Evolutionary conservation across 2,888 invertebrate species (phyloP).

Genomic region (Bombyx huttoni): DNA sequence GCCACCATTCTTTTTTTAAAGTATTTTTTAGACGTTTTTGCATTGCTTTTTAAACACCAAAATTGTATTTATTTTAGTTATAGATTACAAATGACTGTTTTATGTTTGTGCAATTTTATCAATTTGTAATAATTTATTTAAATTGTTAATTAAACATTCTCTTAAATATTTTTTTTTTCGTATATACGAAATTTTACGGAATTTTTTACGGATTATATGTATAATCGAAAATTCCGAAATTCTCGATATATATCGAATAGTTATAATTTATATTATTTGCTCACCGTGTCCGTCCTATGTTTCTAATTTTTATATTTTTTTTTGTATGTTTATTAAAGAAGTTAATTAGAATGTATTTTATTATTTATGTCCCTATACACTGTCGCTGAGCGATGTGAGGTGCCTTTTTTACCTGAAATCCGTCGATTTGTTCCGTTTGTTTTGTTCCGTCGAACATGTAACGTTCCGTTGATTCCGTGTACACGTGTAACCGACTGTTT

Average conservation of each 20-base stretch:
- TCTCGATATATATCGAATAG: too few species aligned
- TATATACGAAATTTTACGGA: too few species aligned
- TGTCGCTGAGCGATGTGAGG: too few species aligned
- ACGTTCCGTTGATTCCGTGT: too few species aligned
- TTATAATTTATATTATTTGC: not conserved
- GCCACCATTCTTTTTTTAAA: not conserved
- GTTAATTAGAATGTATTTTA: not conserved
- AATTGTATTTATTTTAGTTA: not conserved
- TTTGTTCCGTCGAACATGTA: too few species aligned
- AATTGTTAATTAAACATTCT: too few species aligned
- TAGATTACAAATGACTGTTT: not conserved
- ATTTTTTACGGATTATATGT: too few species aligned
- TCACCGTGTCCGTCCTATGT: not conserved
- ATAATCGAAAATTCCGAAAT: too few species aligned
- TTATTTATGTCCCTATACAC: not conserved
- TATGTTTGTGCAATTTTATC: not conserved
- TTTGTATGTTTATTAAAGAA: not conserved
- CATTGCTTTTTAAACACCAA: conserved; percentile 1
- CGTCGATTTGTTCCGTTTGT: too few species aligned
- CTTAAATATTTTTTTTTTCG: too few species aligned
- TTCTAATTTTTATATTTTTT: not conserved
- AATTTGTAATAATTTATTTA: not conserved
- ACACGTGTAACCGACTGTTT: too few species aligned
- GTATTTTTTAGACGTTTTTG: not conserved
- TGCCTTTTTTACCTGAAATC: too few species aligned